Base-by-base conservation (phyloP, 2,888 invertebrate genomes). In the Calameuta filiformis region DNA sequence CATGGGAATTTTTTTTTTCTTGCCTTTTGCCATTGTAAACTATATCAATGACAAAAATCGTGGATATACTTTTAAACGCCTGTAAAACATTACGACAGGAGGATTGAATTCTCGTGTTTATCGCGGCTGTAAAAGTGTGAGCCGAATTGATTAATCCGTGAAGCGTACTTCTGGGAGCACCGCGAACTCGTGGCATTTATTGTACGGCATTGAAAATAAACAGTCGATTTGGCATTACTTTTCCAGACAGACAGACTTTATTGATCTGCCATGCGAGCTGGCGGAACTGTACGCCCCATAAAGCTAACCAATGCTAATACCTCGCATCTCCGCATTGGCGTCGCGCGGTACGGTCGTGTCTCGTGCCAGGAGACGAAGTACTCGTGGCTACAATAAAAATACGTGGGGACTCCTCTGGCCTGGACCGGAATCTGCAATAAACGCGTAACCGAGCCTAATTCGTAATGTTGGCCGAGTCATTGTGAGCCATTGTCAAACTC, bases 261-360 rank as follows among this genome's bases (percentile, higher is more conserved):
- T 91, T 89, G 90, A 90, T 89, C 90, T 85, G 83, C 80, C 81
- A 83, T 83, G 82, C 84, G 85, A 88, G 85, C 84, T 84, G 84
- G 87, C 91, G 91, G 91, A 91, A 91, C 89, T 93, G 93, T 93
- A 93, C 92, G 93, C 93, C 89, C 93, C 93, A 93, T 93, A 93
- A 93, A 93, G 92, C 92, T 92, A 93, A 93, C 93, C 93, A 93
- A 93, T 93, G 93, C 93, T 93, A 93, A 93, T 93, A 93, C 89
- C 88, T 89, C 87, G 88, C 85, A 86, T 90, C 89, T 88, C 87
- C 84, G 87, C 90, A 90, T 85, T 88, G 88, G 89, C 90, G 89
- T 88, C 85, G 86, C 82, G 83, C 56, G 56, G 23, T 56, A 33
- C 74, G 4, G 37, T 56, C 71, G 71, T 34, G 71, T 35, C 74